These are phyloP conservation scores for Pyrgilauda ruficollis DNA, from an alignment of 2,113 vertebrate genomes.

Conservation along the genomic window DNA sequence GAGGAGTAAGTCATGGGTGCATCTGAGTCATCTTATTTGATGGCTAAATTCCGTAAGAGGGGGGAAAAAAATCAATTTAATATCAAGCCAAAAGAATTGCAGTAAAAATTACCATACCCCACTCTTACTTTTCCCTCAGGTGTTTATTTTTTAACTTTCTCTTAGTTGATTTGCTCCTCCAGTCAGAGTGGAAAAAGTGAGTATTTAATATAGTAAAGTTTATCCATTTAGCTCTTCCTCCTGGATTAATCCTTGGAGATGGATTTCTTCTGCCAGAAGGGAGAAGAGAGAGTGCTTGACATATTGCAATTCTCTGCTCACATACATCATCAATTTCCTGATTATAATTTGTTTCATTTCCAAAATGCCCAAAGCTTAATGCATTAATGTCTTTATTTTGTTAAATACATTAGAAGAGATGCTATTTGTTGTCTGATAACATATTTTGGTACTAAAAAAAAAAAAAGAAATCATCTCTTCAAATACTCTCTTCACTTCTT, in stretches of 20 bases:
- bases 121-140: neutral
- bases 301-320: neutral
- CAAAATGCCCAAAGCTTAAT: slow-evolving; percentile 29
- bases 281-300: neutral
- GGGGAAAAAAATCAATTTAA: neutral
- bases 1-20: neutral
- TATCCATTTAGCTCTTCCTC: slow-evolving; percentile 29
- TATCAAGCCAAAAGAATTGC: neutral
- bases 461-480: neutral
- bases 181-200: neutral
- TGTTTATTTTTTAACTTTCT: neutral
- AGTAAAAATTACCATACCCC: neutral
- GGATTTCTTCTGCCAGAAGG: slow-evolving; percentile 36
- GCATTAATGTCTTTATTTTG: slow-evolving; percentile 45
- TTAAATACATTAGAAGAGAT: slow-evolving; percentile 12
- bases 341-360: slow-evolving; percentile 17
- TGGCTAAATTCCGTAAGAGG: neutral
- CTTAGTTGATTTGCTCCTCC: neutral
- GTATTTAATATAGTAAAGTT: slow-evolving; percentile 34
- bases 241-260: slow-evolving; percentile 38
- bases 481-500: neutral
- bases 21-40: neutral
- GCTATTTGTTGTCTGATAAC: slow-evolving; percentile 16
- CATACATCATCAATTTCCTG: slow-evolving; percentile 44
- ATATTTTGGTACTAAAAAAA: neutral